Percentiles rank a stretch among this genome's conserved stretches.
Evolutionary conservation across 2,888 invertebrate genomes (phyloP).

Genomic region (Mesochorus sp.): DNA sequence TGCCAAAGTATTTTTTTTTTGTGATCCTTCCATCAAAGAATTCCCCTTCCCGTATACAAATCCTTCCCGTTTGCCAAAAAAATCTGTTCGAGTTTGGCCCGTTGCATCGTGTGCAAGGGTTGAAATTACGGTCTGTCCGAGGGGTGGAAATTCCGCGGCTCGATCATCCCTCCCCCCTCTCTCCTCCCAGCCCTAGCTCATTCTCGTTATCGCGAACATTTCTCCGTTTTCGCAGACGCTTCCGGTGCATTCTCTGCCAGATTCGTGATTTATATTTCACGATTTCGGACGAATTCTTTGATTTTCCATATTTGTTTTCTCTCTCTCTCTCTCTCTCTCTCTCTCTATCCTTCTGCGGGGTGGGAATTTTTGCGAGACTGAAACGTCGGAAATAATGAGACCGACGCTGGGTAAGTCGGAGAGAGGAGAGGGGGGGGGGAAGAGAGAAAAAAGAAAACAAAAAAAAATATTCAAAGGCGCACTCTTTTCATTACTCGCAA

Average conservation of each 20-base stretch:
- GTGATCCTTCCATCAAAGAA: no score
- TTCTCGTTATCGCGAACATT: background rate
- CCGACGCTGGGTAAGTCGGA: background rate
- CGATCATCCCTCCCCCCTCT: conserved; percentile 4
- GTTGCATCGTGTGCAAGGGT: conserved; percentile 46
- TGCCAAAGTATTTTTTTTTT: no score
- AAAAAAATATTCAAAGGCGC: conserved; percentile 1
- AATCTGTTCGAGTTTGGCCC: conserved; percentile 17
- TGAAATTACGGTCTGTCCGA: conserved; percentile 11
- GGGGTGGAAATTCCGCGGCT: conserved; percentile 34
- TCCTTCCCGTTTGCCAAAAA: conserved; percentile 27
- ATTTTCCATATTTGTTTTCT: no score
- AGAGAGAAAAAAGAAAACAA: conserved; percentile 8
- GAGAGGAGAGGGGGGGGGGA: conserved; percentile 1
- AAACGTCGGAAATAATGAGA: background rate
- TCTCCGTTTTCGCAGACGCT: background rate
- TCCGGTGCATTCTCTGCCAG: background rate
- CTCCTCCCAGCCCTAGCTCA: background rate
- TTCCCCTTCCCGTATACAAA: no score
- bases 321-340: background rate
- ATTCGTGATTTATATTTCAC: background rate
- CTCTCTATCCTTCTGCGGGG: background rate
- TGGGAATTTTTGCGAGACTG: background rate
- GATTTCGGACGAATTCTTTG: background rate
- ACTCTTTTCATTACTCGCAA: conserved; percentile 36